These are phyloP conservation scores for Leucoma salicis DNA, from an alignment of 2,888 invertebrate genomes.

Conservation along the genomic window DNA sequence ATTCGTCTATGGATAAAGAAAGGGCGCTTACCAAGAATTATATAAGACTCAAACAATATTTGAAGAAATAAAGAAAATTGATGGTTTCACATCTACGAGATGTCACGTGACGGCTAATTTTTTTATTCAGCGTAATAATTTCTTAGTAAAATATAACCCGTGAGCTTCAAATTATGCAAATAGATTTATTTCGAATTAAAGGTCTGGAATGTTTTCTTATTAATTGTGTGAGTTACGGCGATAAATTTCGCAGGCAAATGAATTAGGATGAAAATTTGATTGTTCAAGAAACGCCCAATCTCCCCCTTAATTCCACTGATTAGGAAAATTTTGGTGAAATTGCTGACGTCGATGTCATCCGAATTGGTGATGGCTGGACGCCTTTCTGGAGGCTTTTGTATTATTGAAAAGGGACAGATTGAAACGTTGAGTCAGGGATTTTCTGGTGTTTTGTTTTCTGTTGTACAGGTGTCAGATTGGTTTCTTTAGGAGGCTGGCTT, in stretches of 20 bases:
- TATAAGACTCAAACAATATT: too few relatives aligned
- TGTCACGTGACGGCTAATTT: too few relatives aligned
- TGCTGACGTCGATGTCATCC: constrained; percentile 13
- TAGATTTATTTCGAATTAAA: constrained; percentile 20
- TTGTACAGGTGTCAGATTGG: too few relatives aligned
- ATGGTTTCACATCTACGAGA: too few relatives aligned
- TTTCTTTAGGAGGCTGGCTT: too few relatives aligned
- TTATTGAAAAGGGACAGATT: constrained; percentile 6
- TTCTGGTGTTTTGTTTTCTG: background rate
- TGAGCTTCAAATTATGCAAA: constrained; percentile 21
- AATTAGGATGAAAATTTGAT: constrained; percentile 18
- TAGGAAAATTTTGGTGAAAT: constrained; percentile 15
- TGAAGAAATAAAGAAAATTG: too few relatives aligned
- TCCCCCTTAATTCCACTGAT: constrained; percentile 17
- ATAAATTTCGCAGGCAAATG: constrained; percentile 11
- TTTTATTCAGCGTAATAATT: too few relatives aligned
- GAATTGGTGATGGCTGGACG: constrained; percentile 10
- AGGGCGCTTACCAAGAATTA: too few relatives aligned
- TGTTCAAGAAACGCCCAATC: constrained; percentile 11
- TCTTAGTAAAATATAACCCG: too few relatives aligned
- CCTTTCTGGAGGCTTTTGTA: constrained; percentile 2
- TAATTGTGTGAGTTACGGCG: constrained; percentile 14
- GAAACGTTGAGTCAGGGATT: constrained; percentile 1
- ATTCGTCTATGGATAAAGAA: too few relatives aligned
- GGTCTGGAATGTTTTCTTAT: constrained; percentile 14